Evolutionary conservation across 2,888 invertebrate genomes (phyloP).

Genomic region (Mongoloraphidia duomilia): DNA sequence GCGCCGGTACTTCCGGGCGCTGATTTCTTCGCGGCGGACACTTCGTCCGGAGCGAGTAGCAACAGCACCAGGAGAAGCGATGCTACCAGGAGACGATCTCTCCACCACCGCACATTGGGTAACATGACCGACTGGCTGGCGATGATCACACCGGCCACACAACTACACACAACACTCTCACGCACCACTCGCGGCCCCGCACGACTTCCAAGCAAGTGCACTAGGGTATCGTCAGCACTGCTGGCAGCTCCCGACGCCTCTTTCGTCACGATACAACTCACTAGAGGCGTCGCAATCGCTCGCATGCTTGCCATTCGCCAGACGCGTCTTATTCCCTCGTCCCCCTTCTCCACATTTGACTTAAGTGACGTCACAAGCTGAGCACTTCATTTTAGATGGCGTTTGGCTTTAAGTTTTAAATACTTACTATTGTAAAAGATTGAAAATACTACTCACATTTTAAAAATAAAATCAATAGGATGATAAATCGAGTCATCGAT

Average conservation of each 20-base stretch:
- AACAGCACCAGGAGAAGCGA: constrained; percentile 40
- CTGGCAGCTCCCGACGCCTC: constrained; percentile 3
- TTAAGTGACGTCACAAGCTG: too few relatives aligned
- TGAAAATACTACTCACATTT: too few relatives aligned
- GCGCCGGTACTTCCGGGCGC: constrained; percentile 13
- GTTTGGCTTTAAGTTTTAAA: too few relatives aligned
- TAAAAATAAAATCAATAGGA: too few relatives aligned
- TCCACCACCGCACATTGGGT: constrained; percentile 20
- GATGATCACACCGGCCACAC: constrained; percentile 12
- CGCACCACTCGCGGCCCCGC: constrained; percentile 2
- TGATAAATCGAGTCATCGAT: too few relatives aligned
- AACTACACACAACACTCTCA: not conserved
- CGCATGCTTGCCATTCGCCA: not conserved
- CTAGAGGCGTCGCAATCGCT: not conserved
- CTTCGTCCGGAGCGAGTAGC: constrained; percentile 20
- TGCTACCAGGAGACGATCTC: constrained; percentile 32
- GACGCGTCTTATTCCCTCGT: too few relatives aligned
- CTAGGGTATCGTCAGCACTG: not conserved
- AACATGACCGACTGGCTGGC: constrained; percentile 26
- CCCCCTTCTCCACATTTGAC: too few relatives aligned
- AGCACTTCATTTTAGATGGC: too few relatives aligned
- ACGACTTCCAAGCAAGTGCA: not conserved
- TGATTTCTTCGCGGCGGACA: constrained; percentile 29
- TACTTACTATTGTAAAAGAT: too few relatives aligned
- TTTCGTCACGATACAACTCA: constrained; percentile 3